Percentiles rank a stretch among this genome's conserved stretches.
phyloP scores from a whole-genome alignment of 1,140 invertebrate species.

The Lordiphosa mommai region DNA sequence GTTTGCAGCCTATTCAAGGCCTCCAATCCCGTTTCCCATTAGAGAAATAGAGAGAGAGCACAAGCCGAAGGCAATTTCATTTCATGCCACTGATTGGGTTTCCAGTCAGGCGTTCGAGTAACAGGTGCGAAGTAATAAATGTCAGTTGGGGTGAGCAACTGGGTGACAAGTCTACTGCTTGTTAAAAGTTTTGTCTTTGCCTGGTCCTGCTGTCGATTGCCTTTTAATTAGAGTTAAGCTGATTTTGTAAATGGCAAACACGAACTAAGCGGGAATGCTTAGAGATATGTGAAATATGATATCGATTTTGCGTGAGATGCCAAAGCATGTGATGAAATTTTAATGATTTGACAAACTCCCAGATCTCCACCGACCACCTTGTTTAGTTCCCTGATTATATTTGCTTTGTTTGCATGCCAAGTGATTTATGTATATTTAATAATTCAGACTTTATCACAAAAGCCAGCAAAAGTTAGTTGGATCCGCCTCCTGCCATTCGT shows the following conservation, averaged over 20 bases:
- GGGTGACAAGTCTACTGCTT: constrained; percentile 6
- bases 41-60: neutral
- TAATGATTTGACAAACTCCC: constrained; percentile 20
- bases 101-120: constrained; percentile 19
- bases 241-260: constrained; percentile 61
- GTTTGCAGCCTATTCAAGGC: constrained; percentile 28
- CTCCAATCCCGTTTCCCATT: constrained; percentile 61
- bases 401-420: constrained; percentile 8
- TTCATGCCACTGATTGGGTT: constrained; percentile 58
- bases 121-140: constrained; percentile 50
- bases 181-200: constrained; percentile 31
- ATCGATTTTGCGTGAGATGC: constrained; percentile 33
- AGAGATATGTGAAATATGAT: constrained; percentile 34
- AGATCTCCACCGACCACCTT: constrained; percentile 1
- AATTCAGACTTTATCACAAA: constrained; percentile 67
- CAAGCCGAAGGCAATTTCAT: constrained; percentile 43
- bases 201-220: constrained; percentile 32
- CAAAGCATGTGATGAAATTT: constrained; percentile 27
- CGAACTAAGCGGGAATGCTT: constrained; percentile 12
- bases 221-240: constrained; percentile 70
- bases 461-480: constrained; percentile 28
- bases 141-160: constrained; percentile 3
- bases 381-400: constrained; percentile 10
- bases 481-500: constrained; percentile 19
- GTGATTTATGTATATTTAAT: constrained; percentile 74